These are phyloP conservation scores for Austrolebias charrua DNA, from an alignment of 2,797 vertebrate species.

Conservation along the genomic window DNA sequence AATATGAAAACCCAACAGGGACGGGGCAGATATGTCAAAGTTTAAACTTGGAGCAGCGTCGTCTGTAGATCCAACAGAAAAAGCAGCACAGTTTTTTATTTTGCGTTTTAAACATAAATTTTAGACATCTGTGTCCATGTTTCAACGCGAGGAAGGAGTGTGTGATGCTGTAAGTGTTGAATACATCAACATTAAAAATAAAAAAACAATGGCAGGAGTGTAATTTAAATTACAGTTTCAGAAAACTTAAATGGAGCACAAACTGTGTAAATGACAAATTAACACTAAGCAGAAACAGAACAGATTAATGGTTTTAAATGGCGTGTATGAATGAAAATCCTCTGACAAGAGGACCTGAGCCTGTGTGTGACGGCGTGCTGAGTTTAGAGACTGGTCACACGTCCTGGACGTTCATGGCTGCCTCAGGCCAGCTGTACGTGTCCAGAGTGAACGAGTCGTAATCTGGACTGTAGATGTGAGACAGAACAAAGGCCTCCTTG, in stretches of 20 bases:
- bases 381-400: slow-evolving; percentile 72
- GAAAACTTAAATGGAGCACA: not conserved
- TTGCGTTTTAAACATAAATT: slow-evolving; percentile 7
- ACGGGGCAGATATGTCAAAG: not conserved
- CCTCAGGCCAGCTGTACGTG: slow-evolving; percentile 89
- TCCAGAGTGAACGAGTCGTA: slow-evolving; percentile 93
- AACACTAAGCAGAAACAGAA: not conserved
- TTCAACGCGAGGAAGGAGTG: slow-evolving; percentile 14
- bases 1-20: slow-evolving; percentile 4
- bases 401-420: slow-evolving; percentile 88
- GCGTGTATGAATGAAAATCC: slow-evolving; percentile 19
- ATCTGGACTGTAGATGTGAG: slow-evolving; percentile 88
- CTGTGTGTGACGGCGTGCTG: not conserved
- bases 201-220: not conserved
- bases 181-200: not conserved
- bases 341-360: not conserved
- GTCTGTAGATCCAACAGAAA: slow-evolving; percentile 40
- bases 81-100: slow-evolving; percentile 39
- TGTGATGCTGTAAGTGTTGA: not conserved
- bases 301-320: not conserved
- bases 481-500: slow-evolving; percentile 93
- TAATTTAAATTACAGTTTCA: not conserved
- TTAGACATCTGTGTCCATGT: slow-evolving; percentile 8
- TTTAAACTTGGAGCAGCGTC: slow-evolving; percentile 6
- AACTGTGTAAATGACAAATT: no score